A percentile compares a stretch with the other conserved stretches of the same genome.
Evolutionary conservation across 2,888 invertebrate species (phyloP).

Genomic region (Patella depressa): DNA sequence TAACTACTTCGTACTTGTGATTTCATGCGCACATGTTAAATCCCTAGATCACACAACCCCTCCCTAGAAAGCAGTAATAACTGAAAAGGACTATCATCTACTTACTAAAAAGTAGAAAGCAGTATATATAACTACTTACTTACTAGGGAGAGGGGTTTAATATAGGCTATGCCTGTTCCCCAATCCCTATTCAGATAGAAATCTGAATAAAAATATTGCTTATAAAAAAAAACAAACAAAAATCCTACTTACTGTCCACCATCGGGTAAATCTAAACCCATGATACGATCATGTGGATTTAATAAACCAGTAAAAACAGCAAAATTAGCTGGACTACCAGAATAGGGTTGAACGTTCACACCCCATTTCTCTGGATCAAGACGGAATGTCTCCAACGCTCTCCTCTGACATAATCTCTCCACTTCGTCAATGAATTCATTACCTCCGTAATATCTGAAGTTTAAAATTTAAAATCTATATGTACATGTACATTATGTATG

Average conservation of each 20-base stretch:
- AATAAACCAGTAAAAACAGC: constrained; percentile 90
- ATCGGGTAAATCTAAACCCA: constrained; percentile 94
- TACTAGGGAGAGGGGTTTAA: too few relatives aligned
- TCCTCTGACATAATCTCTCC: constrained; percentile 88
- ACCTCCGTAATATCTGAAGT: constrained; percentile 93
- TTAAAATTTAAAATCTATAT: constrained; percentile 4
- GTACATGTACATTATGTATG: too few relatives aligned
- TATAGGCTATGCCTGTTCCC: too few relatives aligned
- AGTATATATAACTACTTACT: too few relatives aligned
- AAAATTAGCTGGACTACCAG: constrained; percentile 97
- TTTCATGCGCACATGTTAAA: too few relatives aligned
- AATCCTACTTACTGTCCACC: constrained; percentile 83
- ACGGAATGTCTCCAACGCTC: constrained; percentile 87
- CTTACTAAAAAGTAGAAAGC: constrained; percentile 70
- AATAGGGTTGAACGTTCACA: constrained; percentile 85
- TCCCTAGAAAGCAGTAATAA: too few relatives aligned
- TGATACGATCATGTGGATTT: constrained; percentile 94
- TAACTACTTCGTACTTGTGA: too few relatives aligned
- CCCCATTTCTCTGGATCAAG: constrained; percentile 90
- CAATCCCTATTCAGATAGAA: too few relatives aligned
- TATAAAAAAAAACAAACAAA: background rate
- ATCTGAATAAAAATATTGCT: too few relatives aligned
- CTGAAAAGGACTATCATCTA: too few relatives aligned
- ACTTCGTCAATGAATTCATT: constrained; percentile 96
- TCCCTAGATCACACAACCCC: too few relatives aligned